Conservation (phyloP, 2,797 vertebrate species). For the Cirrhinus molitorella region DNA sequence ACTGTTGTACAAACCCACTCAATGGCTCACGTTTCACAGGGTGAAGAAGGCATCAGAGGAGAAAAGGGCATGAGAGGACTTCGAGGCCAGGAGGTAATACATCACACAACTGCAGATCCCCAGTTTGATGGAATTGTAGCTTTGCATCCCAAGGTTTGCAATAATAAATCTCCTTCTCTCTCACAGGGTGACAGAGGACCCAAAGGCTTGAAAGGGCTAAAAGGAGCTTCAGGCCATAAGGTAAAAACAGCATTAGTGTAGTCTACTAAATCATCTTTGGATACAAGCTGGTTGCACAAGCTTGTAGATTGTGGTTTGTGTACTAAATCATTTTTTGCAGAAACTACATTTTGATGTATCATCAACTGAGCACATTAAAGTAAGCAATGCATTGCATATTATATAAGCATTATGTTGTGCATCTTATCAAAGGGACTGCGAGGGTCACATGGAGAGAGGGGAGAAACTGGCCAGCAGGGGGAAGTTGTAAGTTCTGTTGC, state of each 20-base stretch:
- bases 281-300: neutral
- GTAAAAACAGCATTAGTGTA: slow-evolving; percentile 64
- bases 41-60: slow-evolving; percentile 75
- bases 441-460: slow-evolving; percentile 75
- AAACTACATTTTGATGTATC: neutral
- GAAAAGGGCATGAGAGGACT: slow-evolving; percentile 79
- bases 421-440: slow-evolving; percentile 75
- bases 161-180: slow-evolving; percentile 53
- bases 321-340: neutral
- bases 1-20: neutral
- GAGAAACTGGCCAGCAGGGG: slow-evolving; percentile 70
- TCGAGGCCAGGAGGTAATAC: slow-evolving; percentile 73
- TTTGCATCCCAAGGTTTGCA: slow-evolving; percentile 36
- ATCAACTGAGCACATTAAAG: neutral
- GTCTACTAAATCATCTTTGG: neutral
- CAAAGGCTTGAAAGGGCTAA: slow-evolving; percentile 82
- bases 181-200: slow-evolving; percentile 78
- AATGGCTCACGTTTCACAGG: slow-evolving; percentile 66
- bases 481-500: slow-evolving; percentile 71
- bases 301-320: neutral
- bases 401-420: slow-evolving; percentile 8
- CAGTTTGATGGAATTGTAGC: slow-evolving; percentile 24
- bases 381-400: neutral
- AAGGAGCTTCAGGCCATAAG: slow-evolving; percentile 81
- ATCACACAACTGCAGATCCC: slow-evolving; percentile 40